Evolutionary conservation across 2,888 invertebrate genomes (phyloP), one percentile per base, ranked within the genome.

Genomic region (Dynastes maya): DNA sequence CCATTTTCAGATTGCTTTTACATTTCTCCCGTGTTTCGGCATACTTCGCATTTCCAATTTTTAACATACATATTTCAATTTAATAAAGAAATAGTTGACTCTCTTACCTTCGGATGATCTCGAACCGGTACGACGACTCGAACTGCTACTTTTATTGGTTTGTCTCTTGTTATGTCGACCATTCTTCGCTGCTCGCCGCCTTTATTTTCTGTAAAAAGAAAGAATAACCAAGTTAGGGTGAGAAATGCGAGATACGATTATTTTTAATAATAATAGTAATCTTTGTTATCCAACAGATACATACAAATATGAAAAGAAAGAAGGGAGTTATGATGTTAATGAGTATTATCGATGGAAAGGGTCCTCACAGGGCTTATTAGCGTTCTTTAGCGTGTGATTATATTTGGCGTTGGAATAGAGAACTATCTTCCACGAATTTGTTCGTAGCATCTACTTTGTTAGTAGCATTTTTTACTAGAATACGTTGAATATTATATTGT

Each of bases 111-210:
- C 70, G 96, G 96, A 89, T 96, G 96, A 89, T 96, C 96, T 81
- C 95, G 91, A 76, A 96, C 95, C 9, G 96, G 96, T 77, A 96
- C 96, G 80, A 95, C 94, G 78, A 96, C 96, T 85, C 95, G 92
- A 82, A 96, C 95, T 84, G 95, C 94, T 83, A 96, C 95, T 90
- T 96, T 95, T 84, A 96, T 95, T 53, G 96, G 95, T 87, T 95
- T 95, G 89, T 96, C 96, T 84, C 95, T 91, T 61, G 96, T 96
- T 85, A 96, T 95, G 89, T 96, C 96, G 85, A 95, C 91, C 95
- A 95, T 95, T 87, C 94, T 92, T 83, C 94, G 90, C 86, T 94
- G 86, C 80, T 88, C 87, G 81, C 84, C 84, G 79, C 84, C 86
- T 85, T 88, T 88, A 80, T 85, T 87, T 83, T 87, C 88, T 88